Evolutionary conservation across 2,113 vertebrate genomes (phyloP).

Genomic region (Diglossa brunneiventris): DNA sequence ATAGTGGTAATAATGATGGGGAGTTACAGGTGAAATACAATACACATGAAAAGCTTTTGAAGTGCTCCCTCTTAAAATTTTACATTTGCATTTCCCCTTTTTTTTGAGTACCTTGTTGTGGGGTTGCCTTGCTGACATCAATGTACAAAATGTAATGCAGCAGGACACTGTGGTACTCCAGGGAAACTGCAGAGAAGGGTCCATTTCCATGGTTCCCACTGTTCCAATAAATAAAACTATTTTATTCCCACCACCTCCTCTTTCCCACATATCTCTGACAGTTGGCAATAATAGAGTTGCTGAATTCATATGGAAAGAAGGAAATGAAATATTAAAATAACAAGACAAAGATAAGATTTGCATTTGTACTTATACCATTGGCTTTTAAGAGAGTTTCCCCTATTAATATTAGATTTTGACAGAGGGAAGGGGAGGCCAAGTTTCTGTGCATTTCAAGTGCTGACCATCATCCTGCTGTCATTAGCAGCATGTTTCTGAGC

Average conservation of each 20-base stretch:
- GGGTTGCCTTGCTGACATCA: background rate
- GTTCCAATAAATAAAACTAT: conserved; percentile 15
- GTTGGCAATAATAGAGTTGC: conserved; percentile 63
- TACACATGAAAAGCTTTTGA: background rate
- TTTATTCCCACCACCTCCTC: conserved; percentile 41
- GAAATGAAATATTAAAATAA: conserved; percentile 70
- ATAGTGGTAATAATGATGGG: background rate
- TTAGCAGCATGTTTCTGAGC: background rate
- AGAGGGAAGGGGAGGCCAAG: conserved; percentile 16
- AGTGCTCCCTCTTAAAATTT: background rate
- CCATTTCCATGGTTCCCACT: background rate
- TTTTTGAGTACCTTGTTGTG: background rate
- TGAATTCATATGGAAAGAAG: conserved; percentile 55
- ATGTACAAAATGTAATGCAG: background rate
- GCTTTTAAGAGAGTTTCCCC: conserved; percentile 52
- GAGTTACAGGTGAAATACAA: background rate
- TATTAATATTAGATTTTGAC: conserved; percentile 59
- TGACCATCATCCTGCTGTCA: conserved; percentile 35
- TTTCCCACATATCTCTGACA: conserved; percentile 50
- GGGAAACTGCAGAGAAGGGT: background rate
- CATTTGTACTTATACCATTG: conserved; percentile 54
- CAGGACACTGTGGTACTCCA: background rate
- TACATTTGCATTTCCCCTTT: background rate
- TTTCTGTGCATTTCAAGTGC: background rate
- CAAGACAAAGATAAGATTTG: conserved; percentile 62